A percentile compares a stretch with the other conserved stretches of the same genome.
Evolutionary conservation across 2,888 invertebrate genomes (phyloP).

Genomic region (Cacoxenus indagator): DNA sequence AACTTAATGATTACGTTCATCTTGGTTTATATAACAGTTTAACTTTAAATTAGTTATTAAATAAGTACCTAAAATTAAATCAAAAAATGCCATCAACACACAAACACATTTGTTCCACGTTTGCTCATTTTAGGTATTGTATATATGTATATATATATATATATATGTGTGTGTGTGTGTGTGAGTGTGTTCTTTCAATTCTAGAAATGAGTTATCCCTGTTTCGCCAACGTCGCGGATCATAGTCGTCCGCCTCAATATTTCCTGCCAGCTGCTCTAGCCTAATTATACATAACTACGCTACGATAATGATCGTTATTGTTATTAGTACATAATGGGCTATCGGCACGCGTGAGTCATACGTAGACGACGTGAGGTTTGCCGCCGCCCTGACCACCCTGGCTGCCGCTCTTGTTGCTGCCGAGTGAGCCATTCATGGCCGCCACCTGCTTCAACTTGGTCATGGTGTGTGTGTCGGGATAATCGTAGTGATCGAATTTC

Average conservation of each 20-base stretch:
- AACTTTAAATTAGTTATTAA: slow-evolving; percentile 28
- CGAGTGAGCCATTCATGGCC: slow-evolving; percentile 31
- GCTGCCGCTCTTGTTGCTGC: slow-evolving; percentile 25
- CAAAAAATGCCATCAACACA: not conserved
- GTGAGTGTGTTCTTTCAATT: not conserved
- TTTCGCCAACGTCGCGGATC: slow-evolving; percentile 1
- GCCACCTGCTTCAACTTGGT: slow-evolving; percentile 58
- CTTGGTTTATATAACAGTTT: not conserved
- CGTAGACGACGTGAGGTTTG: slow-evolving; percentile 68
- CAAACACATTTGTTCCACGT: not conserved
- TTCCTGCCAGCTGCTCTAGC: slow-evolving; percentile 33
- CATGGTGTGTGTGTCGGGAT: slow-evolving; percentile 71
- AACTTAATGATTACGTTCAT: not conserved
- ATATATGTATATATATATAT: too few species aligned
- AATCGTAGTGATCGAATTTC: slow-evolving; percentile 71
- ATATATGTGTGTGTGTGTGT: too few species aligned
- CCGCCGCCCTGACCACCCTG: slow-evolving; percentile 30
- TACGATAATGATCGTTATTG: slow-evolving; percentile 33
- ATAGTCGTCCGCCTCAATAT: not conserved
- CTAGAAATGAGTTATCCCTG: not conserved
- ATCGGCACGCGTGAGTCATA: slow-evolving; percentile 70
- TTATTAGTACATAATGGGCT: slow-evolving; percentile 38
- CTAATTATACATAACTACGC: slow-evolving; percentile 50
- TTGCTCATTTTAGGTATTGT: not conserved
- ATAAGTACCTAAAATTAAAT: not conserved